Base-by-base conservation (phyloP, 1,140 invertebrate genomes). In the Penaeus japonicus region DNA sequence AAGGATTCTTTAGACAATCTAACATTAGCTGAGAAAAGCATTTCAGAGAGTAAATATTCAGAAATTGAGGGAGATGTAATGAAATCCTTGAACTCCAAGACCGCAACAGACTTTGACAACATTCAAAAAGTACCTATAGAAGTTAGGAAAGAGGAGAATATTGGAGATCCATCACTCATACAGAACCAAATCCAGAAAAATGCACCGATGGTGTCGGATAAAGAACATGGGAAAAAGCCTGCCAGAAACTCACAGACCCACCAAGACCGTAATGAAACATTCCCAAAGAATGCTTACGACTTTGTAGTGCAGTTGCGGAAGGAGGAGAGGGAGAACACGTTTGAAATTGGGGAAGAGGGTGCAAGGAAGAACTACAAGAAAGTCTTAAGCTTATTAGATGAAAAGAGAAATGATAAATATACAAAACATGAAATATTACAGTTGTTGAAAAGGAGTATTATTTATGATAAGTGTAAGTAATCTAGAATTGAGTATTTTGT, bases 381-480 rank as follows among this genome's bases (percentile, higher is more conserved):
- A 54, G 53, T 88, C 55, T 80, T 86, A 53, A 90, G 89, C 82
- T 59, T 89, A 32, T 27, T 91, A 15, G 87, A 85, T 62, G 70
- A 55, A 4, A 81, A 78, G 27, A 35, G 35, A 55, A 75, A 83
- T 30, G 32, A 77, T 2, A 59, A 59, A 17, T 47, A 88, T 35
- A 90, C 91, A 39, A 89, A 80, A 70, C 75, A 75, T 81, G 89
- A 90, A 75, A 62, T 89, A 32, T 87, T 90, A n/a, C 55, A 75
- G 39, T 35, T 89, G 18, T 54, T 83, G 3, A 77, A 90, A 47
- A 85, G 24, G 1, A 91, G 91, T 70, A 75, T 88, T 4, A 87
- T 91, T 18, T 91, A 91, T 57, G 84, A 91, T 86, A 54, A 62
- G 2, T 79, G 91, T 84, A 89, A 90, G 90, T 91, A 90, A 83